Conservation (phyloP, 2,113 vertebrate species). For the Chlamydotis undulata region DNA sequence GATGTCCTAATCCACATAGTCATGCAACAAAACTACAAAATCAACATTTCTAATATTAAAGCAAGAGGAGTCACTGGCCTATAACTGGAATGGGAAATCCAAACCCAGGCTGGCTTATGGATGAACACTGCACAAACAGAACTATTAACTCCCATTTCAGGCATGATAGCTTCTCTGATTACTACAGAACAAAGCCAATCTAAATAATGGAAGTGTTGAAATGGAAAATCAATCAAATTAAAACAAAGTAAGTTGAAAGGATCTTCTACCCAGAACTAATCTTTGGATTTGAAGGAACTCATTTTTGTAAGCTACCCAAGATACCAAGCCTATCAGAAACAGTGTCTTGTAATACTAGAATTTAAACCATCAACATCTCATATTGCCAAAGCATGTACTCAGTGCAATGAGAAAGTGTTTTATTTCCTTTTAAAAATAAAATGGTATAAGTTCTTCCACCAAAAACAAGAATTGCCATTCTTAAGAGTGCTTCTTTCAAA, state of each 20-base stretch:
- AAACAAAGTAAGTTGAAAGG: neutral
- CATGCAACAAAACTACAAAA: constrained; percentile 8
- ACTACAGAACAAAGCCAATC: neutral
- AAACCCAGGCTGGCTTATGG: neutral
- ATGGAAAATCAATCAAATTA: constrained; percentile 1
- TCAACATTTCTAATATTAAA: neutral
- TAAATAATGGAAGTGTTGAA: constrained; percentile 33
- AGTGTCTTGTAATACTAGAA: neutral
- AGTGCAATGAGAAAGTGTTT: neutral
- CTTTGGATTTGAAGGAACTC: neutral
- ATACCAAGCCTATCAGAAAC: neutral
- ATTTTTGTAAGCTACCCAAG: constrained; percentile 1
- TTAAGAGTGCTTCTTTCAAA: neutral
- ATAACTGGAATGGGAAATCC: neutral
- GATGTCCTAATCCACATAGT: neutral
- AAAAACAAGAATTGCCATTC: constrained; percentile 1
- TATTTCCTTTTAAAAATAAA: constrained; percentile 32
- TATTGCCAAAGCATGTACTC: neutral
- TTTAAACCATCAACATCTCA: neutral
- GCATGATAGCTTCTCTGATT: neutral
- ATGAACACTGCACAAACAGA: constrained; percentile 32
- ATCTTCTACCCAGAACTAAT: neutral
- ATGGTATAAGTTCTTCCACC: neutral
- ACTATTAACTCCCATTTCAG: constrained; percentile 14
- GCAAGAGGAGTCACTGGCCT: constrained; percentile 2